Evolutionary conservation across 2,888 invertebrate genomes (phyloP).

Genomic region (Eupithecia inturbata): DNA sequence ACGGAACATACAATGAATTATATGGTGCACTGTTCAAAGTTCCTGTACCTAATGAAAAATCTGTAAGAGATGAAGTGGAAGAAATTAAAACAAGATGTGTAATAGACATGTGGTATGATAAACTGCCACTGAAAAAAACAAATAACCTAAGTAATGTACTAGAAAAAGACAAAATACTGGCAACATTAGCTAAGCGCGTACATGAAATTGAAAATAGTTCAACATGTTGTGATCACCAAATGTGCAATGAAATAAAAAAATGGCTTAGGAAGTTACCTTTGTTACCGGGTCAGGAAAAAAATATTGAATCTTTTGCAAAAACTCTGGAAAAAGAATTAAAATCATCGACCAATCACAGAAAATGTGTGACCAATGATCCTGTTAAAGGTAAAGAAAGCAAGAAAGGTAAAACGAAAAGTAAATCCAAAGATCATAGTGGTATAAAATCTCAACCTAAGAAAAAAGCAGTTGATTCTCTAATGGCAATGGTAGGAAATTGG

Average conservation of each 20-base stretch:
- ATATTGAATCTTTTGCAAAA: conserved; percentile 49
- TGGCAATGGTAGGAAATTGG: conserved; percentile 62
- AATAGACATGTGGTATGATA: conserved; percentile 64
- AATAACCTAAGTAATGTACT: conserved; percentile 50
- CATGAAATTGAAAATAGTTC: conserved; percentile 57
- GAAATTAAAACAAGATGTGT: conserved; percentile 66
- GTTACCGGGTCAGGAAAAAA: conserved; percentile 44
- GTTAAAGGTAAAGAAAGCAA: conserved; percentile 16
- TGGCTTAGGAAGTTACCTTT: conserved; percentile 63
- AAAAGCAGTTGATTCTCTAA: conserved; percentile 59
- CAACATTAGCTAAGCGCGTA: conserved; percentile 60
- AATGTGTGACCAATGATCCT: conserved; percentile 47
- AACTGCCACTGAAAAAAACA: conserved; percentile 55
- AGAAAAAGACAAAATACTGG: conserved; percentile 59
- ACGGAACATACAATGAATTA: conserved; percentile 62
- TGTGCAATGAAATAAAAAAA: conserved; percentile 61
- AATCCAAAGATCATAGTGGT: conserved; percentile 27
- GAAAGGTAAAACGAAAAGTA: conserved; percentile 37
- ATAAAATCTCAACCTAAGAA: conserved; percentile 36
- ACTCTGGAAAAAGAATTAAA: conserved; percentile 55
- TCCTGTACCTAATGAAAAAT: conserved; percentile 57
- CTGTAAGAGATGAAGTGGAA: conserved; percentile 60
- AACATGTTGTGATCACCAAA: conserved; percentile 47
- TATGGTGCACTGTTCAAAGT: conserved; percentile 62
- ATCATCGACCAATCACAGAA: conserved; percentile 53